These are phyloP conservation scores for Beroe ovata DNA, from an alignment of 37 sponge, comb jelly and placozoan genomes.

Conservation along the genomic window DNA sequence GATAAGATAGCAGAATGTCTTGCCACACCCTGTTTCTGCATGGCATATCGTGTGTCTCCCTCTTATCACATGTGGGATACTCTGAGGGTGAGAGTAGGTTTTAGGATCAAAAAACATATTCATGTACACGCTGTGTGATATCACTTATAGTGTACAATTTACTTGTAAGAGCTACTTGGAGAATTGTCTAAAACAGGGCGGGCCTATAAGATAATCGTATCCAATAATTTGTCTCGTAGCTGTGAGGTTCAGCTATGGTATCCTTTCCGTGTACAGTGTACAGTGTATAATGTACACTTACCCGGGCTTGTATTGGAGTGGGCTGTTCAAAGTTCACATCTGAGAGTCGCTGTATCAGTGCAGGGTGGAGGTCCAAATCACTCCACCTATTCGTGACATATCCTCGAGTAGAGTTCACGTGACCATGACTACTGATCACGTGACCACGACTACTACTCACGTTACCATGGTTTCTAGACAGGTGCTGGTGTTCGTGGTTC, in stretches of 20 bases:
- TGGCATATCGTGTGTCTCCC: conserved; percentile 40
- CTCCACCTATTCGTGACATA: conserved; percentile 15
- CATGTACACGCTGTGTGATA: no score
- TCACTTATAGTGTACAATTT: no score
- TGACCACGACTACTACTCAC: not conserved
- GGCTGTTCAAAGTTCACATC: conserved; percentile 56
- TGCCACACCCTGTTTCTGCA: conserved; percentile 50
- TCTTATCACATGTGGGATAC: conserved; percentile 2
- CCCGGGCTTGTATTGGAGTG: conserved; percentile 55
- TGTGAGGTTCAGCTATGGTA: no score
- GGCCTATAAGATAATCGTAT: no score
- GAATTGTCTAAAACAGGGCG: no score
- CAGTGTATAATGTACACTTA: not conserved
- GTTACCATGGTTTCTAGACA: not conserved
- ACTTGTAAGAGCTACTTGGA: no score
- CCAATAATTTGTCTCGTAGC: no score
- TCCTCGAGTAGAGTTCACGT: conserved; percentile 1
- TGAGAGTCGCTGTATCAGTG: not conserved
- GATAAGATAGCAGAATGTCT: conserved; percentile 43
- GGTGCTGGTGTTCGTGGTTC: not conserved
- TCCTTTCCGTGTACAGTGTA: no score
- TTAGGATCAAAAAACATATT: no score
- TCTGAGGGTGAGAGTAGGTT: not conserved
- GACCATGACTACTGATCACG: conserved; percentile 13
- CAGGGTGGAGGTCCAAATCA: conserved; percentile 35